Evolutionary conservation across 2,888 invertebrate species (phyloP).

Genomic region (Lycia hirtaria): DNA sequence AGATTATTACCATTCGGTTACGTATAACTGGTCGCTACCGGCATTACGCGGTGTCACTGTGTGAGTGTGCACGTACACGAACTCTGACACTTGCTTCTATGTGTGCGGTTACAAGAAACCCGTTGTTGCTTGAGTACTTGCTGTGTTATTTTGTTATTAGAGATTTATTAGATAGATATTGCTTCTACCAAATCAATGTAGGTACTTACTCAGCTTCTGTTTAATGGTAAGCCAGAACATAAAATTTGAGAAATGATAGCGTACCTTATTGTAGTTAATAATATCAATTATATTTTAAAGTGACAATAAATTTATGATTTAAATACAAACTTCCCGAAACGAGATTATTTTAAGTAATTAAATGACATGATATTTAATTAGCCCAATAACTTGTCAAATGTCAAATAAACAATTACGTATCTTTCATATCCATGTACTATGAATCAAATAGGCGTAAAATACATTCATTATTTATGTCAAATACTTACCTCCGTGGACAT

Average conservation of each 20-base stretch:
- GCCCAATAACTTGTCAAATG: too few relatives aligned
- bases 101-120: slow-evolving; percentile 37
- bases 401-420: too few relatives aligned
- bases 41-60: slow-evolving; percentile 73
- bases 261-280: not conserved
- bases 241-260: slow-evolving; percentile 12
- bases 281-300: too few relatives aligned
- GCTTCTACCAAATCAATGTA: slow-evolving; percentile 24
- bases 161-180: slow-evolving; percentile 36
- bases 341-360: too few relatives aligned
- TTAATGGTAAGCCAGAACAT: slow-evolving; percentile 9
- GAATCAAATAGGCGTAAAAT: too few relatives aligned
- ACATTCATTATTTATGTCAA: too few relatives aligned
- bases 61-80: slow-evolving; percentile 48
- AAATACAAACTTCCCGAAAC: too few relatives aligned
- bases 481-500: too few relatives aligned
- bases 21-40: slow-evolving; percentile 81
- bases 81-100: slow-evolving; percentile 30
- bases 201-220: slow-evolving; percentile 22
- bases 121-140: slow-evolving; percentile 35
- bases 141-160: slow-evolving; percentile 42
- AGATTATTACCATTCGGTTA: slow-evolving; percentile 82
- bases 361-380: too few relatives aligned
- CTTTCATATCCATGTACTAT: too few relatives aligned
- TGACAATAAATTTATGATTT: too few relatives aligned